Conservation (phyloP, 1,140 invertebrate species). For the Samia ricini region DNA sequence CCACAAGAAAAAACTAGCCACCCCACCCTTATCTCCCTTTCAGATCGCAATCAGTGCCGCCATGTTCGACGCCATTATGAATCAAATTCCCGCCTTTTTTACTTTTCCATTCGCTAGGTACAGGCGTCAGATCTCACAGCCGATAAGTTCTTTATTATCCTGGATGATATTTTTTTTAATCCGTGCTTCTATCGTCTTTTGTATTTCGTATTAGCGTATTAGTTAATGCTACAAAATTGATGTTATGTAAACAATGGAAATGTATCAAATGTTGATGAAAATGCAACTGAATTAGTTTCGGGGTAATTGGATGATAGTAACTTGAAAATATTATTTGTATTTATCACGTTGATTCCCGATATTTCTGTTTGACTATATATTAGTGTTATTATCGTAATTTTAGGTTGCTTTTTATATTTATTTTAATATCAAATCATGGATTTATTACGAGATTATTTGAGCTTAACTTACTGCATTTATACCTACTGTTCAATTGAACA, state of each 20-base stretch:
- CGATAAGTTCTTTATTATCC: constrained; percentile 74
- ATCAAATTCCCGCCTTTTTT: constrained; percentile 75
- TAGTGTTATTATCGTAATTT: too few relatives aligned
- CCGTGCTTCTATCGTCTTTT: constrained; percentile 42
- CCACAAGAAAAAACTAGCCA: constrained; percentile 65
- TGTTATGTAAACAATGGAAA: constrained; percentile 41
- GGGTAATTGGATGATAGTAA: not conserved
- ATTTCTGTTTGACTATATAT: too few relatives aligned
- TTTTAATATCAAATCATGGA: too few relatives aligned
- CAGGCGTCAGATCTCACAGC: constrained; percentile 70
- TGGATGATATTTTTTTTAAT: constrained; percentile 70
- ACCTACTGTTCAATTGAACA: too few relatives aligned
- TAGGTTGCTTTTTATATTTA: too few relatives aligned
- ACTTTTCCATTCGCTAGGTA: constrained; percentile 73
- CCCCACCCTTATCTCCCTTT: constrained; percentile 60
- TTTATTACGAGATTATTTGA: too few relatives aligned
- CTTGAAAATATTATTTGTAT: too few relatives aligned
- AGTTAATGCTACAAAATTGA: constrained; percentile 38
- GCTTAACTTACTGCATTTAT: too few relatives aligned
- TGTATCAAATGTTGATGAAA: not conserved
- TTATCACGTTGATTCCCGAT: too few relatives aligned
- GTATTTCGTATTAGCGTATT: constrained; percentile 37
- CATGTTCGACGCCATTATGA: constrained; percentile 71
- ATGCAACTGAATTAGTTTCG: not conserved
- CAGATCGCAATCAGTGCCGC: constrained; percentile 71